Percentiles rank a stretch among this genome's conserved stretches.
Conservation (phyloP, 2,888 invertebrate genomes). For the Tuberolachnus salignus region DNA sequence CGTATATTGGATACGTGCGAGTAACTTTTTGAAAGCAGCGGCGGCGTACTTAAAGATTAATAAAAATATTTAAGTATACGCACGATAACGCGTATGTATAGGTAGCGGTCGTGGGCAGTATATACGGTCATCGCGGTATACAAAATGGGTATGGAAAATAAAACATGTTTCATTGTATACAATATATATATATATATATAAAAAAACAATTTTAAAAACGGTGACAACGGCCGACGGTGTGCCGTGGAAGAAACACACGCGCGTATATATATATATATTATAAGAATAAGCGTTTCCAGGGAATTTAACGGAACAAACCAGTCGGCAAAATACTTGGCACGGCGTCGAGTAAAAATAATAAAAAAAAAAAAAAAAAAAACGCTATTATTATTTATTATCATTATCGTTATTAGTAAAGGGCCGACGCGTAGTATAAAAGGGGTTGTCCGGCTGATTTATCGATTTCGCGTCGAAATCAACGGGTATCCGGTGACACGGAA, state of each 20-base stretch:
- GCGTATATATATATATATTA: too few species aligned
- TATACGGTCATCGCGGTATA: too few species aligned
- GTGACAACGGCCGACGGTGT: background rate
- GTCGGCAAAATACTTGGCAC: background rate
- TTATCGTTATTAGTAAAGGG: constrained; percentile 7
- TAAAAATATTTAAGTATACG: too few species aligned
- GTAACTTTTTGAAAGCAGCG: too few species aligned
- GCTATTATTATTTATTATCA: too few species aligned
- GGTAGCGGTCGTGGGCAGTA: too few species aligned
- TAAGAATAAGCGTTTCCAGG: constrained; percentile 6
- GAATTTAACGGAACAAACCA: constrained; percentile 50
- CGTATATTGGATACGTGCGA: too few species aligned
- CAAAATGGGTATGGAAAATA: constrained; percentile 1
- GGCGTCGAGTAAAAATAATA: constrained; percentile 21
- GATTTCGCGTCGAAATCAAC: constrained; percentile 36
- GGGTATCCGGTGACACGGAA: constrained; percentile 52
- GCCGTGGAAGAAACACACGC: too few species aligned
- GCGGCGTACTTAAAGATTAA: too few species aligned
- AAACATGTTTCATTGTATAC: constrained; percentile 39
- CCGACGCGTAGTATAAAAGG: constrained; percentile 30
- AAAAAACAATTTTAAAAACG: background rate
- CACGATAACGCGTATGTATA: too few species aligned
- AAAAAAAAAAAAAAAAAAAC: too few species aligned
- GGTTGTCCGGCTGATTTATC: constrained; percentile 50
- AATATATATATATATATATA: background rate